phyloP scores from a whole-genome alignment of 1,140 invertebrate species.

The Microplitis demolitor region DNA sequence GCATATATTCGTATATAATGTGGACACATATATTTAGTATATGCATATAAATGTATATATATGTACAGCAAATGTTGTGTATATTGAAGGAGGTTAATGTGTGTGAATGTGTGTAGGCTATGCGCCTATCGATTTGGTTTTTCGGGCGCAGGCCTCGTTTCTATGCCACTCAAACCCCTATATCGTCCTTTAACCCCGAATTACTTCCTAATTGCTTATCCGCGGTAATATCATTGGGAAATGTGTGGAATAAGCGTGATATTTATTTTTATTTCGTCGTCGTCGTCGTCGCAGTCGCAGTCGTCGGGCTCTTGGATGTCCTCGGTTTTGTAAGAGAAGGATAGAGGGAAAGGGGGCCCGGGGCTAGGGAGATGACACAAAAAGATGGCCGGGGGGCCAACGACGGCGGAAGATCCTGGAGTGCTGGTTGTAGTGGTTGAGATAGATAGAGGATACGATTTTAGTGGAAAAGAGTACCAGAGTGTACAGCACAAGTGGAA shows the following conservation, averaged over 20 bases:
- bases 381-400: no score
- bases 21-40: not conserved
- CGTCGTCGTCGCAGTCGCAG: no score
- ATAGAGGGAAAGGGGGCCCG: no score
- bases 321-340: no score
- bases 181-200: constrained; percentile 7
- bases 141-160: constrained; percentile 55
- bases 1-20: not conserved
- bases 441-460: no score
- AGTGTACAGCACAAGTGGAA: not conserved
- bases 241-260: not conserved
- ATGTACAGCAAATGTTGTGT: constrained; percentile 17
- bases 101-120: constrained; percentile 29
- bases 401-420: no score
- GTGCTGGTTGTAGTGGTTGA: no score
- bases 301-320: no score
- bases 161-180: constrained; percentile 34
- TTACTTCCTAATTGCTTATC: constrained; percentile 23
- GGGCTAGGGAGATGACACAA: no score
- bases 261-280: not conserved
- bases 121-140: constrained; percentile 59
- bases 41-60: constrained; percentile 15
- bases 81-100: no score
- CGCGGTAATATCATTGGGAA: not conserved
- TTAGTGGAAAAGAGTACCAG: no score